A percentile compares a stretch with the other conserved stretches of the same genome.
Evolutionary conservation across 2,888 invertebrate genomes (phyloP).

Genomic region (Dynastes tityus): DNA sequence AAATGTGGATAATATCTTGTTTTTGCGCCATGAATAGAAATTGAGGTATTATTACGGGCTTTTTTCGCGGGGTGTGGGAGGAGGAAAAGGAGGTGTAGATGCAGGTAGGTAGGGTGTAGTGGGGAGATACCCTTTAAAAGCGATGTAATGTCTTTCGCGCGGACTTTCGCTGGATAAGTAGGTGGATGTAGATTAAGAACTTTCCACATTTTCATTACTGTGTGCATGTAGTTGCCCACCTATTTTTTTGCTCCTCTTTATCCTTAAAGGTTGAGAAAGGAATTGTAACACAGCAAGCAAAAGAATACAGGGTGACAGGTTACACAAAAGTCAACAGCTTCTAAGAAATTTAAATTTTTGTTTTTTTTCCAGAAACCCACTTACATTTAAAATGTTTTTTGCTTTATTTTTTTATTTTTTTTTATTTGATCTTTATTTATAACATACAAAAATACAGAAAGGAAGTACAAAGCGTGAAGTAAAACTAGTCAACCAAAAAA

Average conservation of each 20-base stretch:
- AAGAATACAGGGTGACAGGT: no score
- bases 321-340: no score
- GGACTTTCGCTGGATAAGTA: constrained; percentile 25
- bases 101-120: constrained; percentile 17
- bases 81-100: no score
- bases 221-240: constrained; percentile 8
- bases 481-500: no score
- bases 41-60: constrained; percentile 60
- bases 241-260: not conserved
- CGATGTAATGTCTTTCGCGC: constrained; percentile 40
- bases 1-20: constrained; percentile 66
- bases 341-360: no score
- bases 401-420: no score
- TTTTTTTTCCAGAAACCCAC: no score
- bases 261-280: not conserved
- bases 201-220: not conserved
- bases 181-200: constrained; percentile 38
- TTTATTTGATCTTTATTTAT: no score
- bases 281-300: no score
- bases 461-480: no score
- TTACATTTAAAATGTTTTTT: no score
- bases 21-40: constrained; percentile 66
- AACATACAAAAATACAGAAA: no score
- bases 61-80: not conserved
- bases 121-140: constrained; percentile 48